These are phyloP conservation scores for Ptyas mucosa DNA, from an alignment of 2,113 vertebrate species.

Conservation along the genomic window DNA sequence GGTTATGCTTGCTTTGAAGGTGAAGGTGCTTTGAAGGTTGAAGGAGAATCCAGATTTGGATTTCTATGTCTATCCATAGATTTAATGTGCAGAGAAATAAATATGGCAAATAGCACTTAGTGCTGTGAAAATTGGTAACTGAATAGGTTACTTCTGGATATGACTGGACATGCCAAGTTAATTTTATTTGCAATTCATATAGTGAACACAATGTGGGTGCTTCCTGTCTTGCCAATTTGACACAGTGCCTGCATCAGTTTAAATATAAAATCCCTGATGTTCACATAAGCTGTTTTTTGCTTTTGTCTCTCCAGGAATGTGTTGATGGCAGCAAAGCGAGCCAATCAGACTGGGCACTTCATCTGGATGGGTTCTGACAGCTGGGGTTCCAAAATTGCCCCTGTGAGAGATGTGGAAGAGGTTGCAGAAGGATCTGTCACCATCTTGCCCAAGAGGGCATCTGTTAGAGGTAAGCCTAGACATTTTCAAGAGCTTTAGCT, in stretches of 20 bases:
- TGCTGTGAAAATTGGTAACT: neutral
- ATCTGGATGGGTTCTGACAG: constrained; percentile 97
- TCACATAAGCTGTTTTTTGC: neutral
- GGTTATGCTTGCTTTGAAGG: neutral
- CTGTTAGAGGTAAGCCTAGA: constrained; percentile 80
- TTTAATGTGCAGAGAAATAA: neutral
- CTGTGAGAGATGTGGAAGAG: constrained; percentile 88
- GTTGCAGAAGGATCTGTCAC: constrained; percentile 92
- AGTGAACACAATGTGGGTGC: neutral
- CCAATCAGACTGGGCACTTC: constrained; percentile 92
- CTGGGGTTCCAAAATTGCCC: constrained; percentile 93
- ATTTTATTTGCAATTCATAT: neutral
- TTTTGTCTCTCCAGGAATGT: constrained; percentile 75
- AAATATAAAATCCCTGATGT: neutral
- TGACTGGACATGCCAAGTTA: neutral
- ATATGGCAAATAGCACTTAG: neutral
- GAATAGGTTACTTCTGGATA: neutral
- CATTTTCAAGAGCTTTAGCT: neutral
- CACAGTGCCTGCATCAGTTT: neutral
- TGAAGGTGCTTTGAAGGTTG: neutral
- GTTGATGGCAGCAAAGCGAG: constrained; percentile 86
- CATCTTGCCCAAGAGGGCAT: constrained; percentile 88
- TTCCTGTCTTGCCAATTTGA: neutral
- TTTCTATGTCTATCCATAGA: neutral
- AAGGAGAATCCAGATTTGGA: neutral